Evolutionary conservation across 2,113 vertebrate genomes (phyloP).

Genomic region (Azemiops feae): DNA sequence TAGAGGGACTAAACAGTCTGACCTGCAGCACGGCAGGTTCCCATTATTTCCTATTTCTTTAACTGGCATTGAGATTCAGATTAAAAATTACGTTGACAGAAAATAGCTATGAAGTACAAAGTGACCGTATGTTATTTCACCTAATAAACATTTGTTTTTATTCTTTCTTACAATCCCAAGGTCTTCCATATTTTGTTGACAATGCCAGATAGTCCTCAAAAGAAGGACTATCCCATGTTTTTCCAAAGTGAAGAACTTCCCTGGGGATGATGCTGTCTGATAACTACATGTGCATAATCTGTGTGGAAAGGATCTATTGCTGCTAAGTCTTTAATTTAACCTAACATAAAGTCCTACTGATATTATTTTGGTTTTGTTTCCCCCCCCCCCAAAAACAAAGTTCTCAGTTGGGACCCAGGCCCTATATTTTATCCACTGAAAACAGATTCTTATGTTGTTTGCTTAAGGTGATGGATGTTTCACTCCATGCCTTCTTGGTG

Average conservation of each 20-base stretch:
- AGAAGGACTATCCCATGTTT: not conserved
- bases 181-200: fast-evolving
- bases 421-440: slow-evolving; percentile 24
- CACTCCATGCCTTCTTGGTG: slow-evolving; percentile 50
- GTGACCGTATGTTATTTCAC: not conserved
- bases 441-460: slow-evolving; percentile 45
- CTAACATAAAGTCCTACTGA: not conserved
- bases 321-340: not conserved
- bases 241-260: not conserved
- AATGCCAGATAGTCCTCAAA: not conserved
- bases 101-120: not conserved
- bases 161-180: not conserved
- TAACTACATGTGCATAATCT: not conserved
- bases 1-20: not conserved
- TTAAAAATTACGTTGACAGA: not conserved
- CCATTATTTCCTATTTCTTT: not conserved
- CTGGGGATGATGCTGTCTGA: not conserved
- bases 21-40: not conserved
- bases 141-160: fast-evolving
- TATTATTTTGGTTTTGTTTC: not conserved
- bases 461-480: slow-evolving; percentile 64
- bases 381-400: not conserved
- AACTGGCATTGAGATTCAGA: not conserved
- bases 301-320: not conserved
- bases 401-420: not conserved